Conservation (phyloP, 2,888 invertebrate species). For the Nysson spinosus region DNA sequence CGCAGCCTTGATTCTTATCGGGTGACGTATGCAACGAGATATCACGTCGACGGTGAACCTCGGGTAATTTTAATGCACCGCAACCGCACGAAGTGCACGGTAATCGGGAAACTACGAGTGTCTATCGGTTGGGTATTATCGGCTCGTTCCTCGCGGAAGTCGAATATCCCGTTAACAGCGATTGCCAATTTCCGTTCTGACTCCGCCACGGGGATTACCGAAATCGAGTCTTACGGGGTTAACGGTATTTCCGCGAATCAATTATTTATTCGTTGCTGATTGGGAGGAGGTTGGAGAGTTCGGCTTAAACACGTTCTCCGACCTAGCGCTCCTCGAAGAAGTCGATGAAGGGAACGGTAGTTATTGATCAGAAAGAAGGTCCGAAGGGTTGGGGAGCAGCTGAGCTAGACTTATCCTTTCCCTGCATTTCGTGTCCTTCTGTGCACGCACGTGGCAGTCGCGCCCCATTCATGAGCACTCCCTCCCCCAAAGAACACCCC, state of each 20-base stretch:
- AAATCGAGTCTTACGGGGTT: constrained; percentile 29
- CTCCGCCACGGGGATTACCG: constrained; percentile 33
- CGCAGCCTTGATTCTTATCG: constrained; percentile 42
- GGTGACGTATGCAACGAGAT: constrained; percentile 2
- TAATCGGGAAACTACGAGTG: not conserved
- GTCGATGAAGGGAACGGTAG: constrained; percentile 27
- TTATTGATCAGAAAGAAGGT: constrained; percentile 66
- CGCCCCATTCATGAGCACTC: constrained; percentile 65
- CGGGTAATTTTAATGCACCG: too few relatives aligned
- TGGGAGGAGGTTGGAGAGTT: not conserved
- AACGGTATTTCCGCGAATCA: constrained; percentile 22
- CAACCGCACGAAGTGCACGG: too few relatives aligned
- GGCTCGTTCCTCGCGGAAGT: constrained; percentile 2
- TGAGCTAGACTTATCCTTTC: constrained; percentile 62
- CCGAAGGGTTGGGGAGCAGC: constrained; percentile 54
- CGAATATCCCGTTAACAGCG: constrained; percentile 31
- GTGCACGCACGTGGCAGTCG: constrained; percentile 66
- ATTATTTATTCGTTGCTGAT: not conserved
- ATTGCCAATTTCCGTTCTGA: constrained; percentile 57
- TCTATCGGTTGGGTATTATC: not conserved
- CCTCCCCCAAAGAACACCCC: constrained; percentile 46
- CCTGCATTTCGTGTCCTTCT: constrained; percentile 37
- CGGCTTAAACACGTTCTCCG: too few relatives aligned
- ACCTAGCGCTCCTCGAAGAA: too few relatives aligned
- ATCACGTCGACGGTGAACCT: too few relatives aligned